Percentiles rank a stretch among this genome's conserved stretches.
Evolutionary conservation across 1,140 invertebrate species (phyloP).

Genomic region (Scaptodrosophila lebanonensis): DNA sequence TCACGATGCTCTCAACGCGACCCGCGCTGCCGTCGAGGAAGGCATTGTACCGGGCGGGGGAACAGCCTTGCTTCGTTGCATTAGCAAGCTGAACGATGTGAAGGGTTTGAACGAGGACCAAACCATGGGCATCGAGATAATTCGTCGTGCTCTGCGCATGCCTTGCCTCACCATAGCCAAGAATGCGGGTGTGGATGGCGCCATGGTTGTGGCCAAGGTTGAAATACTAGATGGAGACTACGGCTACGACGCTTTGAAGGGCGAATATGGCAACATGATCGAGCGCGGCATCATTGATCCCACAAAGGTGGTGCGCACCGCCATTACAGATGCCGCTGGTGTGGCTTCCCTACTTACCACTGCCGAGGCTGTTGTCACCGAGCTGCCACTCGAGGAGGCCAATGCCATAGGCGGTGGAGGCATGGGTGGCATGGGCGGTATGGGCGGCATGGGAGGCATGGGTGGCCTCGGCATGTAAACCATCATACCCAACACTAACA

Average conservation of each 20-base stretch:
- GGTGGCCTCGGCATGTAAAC: conserved; percentile 39
- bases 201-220: conserved; percentile 96
- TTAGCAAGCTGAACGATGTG: conserved; percentile 84
- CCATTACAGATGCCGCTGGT: conserved; percentile 98
- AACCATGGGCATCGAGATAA: conserved; percentile 89
- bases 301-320: conserved; percentile 98
- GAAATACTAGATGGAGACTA: conserved; percentile 85
- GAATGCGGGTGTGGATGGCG: conserved; percentile 97
- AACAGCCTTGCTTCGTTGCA: conserved; percentile 93
- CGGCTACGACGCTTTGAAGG: conserved; percentile 97
- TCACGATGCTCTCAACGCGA: conserved; percentile 98
- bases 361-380: conserved; percentile 96
- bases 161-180: conserved; percentile 96
- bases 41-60: conserved; percentile 99
- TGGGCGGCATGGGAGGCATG: conserved; percentile 48
- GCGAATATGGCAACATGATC: conserved; percentile 97
- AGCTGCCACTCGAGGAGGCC: conserved; percentile 94
- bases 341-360: conserved; percentile 98
- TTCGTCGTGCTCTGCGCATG: conserved; percentile 92
- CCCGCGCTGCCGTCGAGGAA: conserved; percentile 98
- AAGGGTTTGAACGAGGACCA: conserved; percentile 91
- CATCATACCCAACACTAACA: background rate
- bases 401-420: conserved; percentile 80
- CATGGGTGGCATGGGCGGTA: conserved; percentile 30
- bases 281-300: conserved; percentile 99